phyloP scores from a whole-genome alignment of 2,113 vertebrate species.

The Glaucomys volans region DNA sequence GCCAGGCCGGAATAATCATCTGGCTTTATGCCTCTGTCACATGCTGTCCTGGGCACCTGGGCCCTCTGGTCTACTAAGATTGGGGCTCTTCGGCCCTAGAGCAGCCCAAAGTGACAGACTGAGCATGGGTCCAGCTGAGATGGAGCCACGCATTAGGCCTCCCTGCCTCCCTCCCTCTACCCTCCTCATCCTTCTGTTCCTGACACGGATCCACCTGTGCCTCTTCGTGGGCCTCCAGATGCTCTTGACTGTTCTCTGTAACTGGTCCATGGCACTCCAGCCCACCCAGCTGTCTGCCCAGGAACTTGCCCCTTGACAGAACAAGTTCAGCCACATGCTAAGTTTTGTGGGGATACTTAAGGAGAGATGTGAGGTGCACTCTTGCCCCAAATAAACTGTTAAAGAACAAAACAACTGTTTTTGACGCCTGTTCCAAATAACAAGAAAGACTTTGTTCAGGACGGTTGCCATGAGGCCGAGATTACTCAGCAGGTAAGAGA shows the following conservation, averaged over 20 bases:
- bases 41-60: neutral
- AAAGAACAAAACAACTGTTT: neutral
- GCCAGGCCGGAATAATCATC: neutral
- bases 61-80: neutral
- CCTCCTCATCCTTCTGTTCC: neutral
- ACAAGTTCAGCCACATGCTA: neutral
- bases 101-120: neutral
- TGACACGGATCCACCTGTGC: accelerated
- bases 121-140: neutral
- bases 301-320: neutral
- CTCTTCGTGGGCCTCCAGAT: neutral
- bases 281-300: accelerated
- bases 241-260: neutral
- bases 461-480: neutral
- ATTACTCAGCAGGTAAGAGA: neutral
- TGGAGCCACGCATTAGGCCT: accelerated
- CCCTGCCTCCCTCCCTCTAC: neutral
- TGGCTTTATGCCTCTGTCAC: neutral
- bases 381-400: neutral
- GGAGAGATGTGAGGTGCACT: neutral
- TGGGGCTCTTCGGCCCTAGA: neutral
- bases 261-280: neutral
- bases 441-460: neutral
- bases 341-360: neutral
- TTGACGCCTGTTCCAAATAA: neutral